Evolutionary conservation across 2,797 vertebrate species (phyloP), one percentile per base, ranked within the genome.

Genomic region (Hirundo rustica): DNA sequence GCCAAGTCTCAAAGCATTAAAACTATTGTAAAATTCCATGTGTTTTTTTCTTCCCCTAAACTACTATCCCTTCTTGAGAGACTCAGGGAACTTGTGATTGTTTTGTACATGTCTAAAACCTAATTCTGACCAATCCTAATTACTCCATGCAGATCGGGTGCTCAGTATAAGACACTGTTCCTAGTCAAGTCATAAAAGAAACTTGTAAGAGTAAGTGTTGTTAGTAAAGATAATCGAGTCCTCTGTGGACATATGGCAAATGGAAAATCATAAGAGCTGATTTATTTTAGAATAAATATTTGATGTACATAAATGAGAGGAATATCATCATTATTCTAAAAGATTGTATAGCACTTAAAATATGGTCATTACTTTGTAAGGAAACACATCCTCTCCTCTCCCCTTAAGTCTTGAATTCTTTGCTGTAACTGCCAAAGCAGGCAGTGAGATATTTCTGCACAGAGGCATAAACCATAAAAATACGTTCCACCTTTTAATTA

Each of bases 11-110:
- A 93, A 90, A 92, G 62, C 61, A 85, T 72, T 83, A 80, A 83
- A 96, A 85, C 79, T 83, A 92, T 83, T 96, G 89, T 55, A 92
- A 95, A 89, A 96, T 95, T 96, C 92, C 82, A 48, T 6, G 3
- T 5, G 3, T 90, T 38, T 54, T 54, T 88, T 88, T 93, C 38
- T 92, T 29, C 10, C 26, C 8, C 27, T 72, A 19, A 88, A 65
- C 54, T 84, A 38, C 55, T 45, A 26, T 42, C 11, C 86, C 27
- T 54, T 36, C 64, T 70, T 74, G 36, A 91, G 53, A 73, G 19
- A 73, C 36, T 85, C 25, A n/a, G 20, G 61, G 48, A 84, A 23
- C 4, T 72, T 77, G 65, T 36, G 40, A 74, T 85, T 86, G 20
- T 81, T 85, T 77, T 72, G 14, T 65, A 16, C 5, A 5, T 25